Base-by-base conservation (phyloP, 2,113 vertebrate species). In the Oreocharis arfaki region DNA sequence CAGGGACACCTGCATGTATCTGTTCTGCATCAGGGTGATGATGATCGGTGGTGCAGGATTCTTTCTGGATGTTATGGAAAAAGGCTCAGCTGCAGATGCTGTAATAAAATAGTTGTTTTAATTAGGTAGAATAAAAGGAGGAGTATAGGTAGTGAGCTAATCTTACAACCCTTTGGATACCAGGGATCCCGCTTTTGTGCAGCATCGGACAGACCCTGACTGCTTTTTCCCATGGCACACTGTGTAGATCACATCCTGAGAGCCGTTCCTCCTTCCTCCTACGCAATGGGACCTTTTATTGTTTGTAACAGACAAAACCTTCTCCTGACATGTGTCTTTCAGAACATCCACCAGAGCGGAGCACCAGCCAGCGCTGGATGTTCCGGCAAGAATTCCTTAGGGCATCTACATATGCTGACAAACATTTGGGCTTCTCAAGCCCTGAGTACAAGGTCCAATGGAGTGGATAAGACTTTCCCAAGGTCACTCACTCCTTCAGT, bases 141-240 rank as follows among this genome's bases (percentile, higher is more conserved):
- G 9, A 56, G 37, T 46, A 49, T 5, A 71, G 47, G 41, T 15
- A 59, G 4, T 4, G 5, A 86, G 39, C 10, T 80, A 76, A 67
- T 35, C 49, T 68, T 73, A 17, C 0, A 3, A 26, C 11, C 7
- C 20, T 79, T 82, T 1, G 2, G 26, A 35, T 68, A 12, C 42
- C 1, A 0, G 2, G 13, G 17, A 71, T 65, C 28, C 6, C 1
- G 1, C 9, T 67, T 65, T 63, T 4, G 2, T 21, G 35, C 23
- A 86, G 39, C 60, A 19, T 13, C 3, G 2, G 26, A 52, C 17
- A 39, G 60, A 63, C 4, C 9, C 28, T 75, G 42, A 39, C 11
- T 76, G 24, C 23, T 35, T 73, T 80, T 94, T 77, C 30, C 44
- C 16, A 32, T 0, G 2, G 3, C 28, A 50, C 6, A 1, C 13